A percentile compares a stretch with the other conserved stretches of the same genome.
Conservation (phyloP, 2,113 vertebrate species). For the Neodon shergylaensis region DNA sequence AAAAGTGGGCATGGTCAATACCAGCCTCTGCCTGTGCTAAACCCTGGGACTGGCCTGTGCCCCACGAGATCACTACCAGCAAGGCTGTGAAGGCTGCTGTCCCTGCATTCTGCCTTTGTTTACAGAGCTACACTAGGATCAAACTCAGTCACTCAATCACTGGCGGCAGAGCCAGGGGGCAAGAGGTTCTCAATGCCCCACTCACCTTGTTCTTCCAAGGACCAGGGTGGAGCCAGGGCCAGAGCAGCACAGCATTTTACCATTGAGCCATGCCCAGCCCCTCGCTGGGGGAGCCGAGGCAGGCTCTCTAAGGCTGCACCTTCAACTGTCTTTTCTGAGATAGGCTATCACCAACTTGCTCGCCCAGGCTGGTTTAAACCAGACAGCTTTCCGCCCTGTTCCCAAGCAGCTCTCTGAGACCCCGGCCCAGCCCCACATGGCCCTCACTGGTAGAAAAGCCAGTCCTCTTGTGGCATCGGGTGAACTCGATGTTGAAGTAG, state of each 20-base stretch:
- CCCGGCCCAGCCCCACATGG: rapidly evolving
- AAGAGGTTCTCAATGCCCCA: rapidly evolving
- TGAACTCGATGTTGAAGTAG: constrained; percentile 98
- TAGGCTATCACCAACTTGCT: too few relatives aligned
- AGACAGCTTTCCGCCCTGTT: background rate
- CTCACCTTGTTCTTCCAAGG: background rate
- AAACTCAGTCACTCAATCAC: background rate
- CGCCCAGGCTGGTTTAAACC: background rate
- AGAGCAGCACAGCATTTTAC: background rate
- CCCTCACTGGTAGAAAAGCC: constrained; percentile 95
- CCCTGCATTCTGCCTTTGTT: rapidly evolving
- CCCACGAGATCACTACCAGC: background rate
- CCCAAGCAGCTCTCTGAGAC: background rate
- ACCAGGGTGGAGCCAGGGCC: background rate
- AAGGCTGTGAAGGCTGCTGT: background rate
- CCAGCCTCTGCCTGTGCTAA: background rate
- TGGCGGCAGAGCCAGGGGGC: background rate
- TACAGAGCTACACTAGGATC: rapidly evolving
- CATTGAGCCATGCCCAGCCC: background rate
- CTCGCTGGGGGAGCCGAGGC: background rate
- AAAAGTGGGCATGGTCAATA: rapidly evolving
- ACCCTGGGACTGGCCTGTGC: background rate
- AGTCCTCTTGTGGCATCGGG: constrained; percentile 95
- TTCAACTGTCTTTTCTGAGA: background rate
- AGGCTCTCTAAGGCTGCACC: background rate